Evolutionary conservation across 2,888 invertebrate genomes (phyloP).

Genomic region (Drosophila siamana): DNA sequence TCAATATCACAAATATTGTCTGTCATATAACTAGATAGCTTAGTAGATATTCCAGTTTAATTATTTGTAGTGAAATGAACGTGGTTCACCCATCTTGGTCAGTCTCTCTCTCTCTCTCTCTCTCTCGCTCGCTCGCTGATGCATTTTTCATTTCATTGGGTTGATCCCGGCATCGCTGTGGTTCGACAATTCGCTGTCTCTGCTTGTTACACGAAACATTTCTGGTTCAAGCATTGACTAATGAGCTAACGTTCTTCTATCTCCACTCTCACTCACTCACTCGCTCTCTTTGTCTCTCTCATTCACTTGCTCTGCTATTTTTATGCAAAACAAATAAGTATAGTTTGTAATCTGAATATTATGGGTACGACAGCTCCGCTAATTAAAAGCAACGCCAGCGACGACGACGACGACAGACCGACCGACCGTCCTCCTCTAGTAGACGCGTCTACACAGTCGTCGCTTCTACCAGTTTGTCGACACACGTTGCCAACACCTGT

Average conservation of each 20-base stretch:
- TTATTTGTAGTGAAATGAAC: constrained; percentile 7
- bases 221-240: constrained; percentile 72
- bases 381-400: constrained; percentile 66
- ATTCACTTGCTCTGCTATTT: constrained; percentile 62
- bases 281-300: not conserved
- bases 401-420: constrained; percentile 24
- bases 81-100: constrained; percentile 46
- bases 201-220: constrained; percentile 74
- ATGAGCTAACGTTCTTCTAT: constrained; percentile 61
- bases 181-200: constrained; percentile 72
- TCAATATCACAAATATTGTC: not conserved
- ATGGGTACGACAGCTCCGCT: constrained; percentile 63
- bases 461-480: constrained; percentile 54
- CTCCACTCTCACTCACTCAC: not conserved
- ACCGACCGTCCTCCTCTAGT: constrained; percentile 5
- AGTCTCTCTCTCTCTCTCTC: constrained; percentile 8
- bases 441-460: constrained; percentile 27
- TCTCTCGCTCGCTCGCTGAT: constrained; percentile 15
- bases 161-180: constrained; percentile 74
- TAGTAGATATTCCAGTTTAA: constrained; percentile 1
- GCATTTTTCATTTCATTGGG: constrained; percentile 66
- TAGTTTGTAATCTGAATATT: constrained; percentile 77
- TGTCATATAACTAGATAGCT: not conserved
- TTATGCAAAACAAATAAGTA: constrained; percentile 75
- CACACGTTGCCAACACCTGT: constrained; percentile 69